These are phyloP conservation scores for Buathra laborator DNA, from an alignment of 2,888 invertebrate genomes.

Conservation along the genomic window DNA sequence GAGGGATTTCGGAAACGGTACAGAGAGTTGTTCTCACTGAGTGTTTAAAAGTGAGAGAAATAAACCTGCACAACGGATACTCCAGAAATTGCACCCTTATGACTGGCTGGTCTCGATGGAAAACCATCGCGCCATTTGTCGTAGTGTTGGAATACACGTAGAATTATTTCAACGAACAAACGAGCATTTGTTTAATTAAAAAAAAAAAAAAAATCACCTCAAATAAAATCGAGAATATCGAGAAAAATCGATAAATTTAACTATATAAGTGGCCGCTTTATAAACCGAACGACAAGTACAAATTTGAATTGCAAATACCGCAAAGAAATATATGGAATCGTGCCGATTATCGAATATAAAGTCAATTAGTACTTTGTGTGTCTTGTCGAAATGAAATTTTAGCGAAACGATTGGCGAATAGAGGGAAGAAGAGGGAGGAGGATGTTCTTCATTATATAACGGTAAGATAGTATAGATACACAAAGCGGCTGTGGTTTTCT, in stretches of 20 bases:
- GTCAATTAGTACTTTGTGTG: conserved; percentile 46
- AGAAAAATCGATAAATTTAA: too few relatives aligned
- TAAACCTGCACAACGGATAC: neutral
- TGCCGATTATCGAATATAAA: conserved; percentile 51
- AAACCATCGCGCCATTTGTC: neutral
- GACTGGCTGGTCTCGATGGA: neutral
- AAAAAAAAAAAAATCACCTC: neutral
- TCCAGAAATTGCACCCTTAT: neutral
- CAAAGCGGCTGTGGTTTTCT: neutral
- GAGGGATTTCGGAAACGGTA: conserved; percentile 1
- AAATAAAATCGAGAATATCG: too few relatives aligned
- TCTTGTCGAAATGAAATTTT: conserved; percentile 27
- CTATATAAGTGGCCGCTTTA: too few relatives aligned
- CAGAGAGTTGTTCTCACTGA: neutral
- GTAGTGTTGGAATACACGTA: neutral
- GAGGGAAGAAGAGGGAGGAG: too few relatives aligned
- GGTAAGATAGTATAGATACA: neutral
- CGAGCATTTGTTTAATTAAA: neutral
- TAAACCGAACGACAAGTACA: too few relatives aligned
- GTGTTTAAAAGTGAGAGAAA: neutral
- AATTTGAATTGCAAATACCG: neutral
- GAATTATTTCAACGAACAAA: neutral
- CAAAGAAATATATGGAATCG: conserved; percentile 37
- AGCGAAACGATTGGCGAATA: neutral
- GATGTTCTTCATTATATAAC: conserved; percentile 8